Percentiles rank a stretch among this genome's conserved stretches.
Conservation (phyloP, 1,140 invertebrate species). For the Tetragnatha versicolor region DNA sequence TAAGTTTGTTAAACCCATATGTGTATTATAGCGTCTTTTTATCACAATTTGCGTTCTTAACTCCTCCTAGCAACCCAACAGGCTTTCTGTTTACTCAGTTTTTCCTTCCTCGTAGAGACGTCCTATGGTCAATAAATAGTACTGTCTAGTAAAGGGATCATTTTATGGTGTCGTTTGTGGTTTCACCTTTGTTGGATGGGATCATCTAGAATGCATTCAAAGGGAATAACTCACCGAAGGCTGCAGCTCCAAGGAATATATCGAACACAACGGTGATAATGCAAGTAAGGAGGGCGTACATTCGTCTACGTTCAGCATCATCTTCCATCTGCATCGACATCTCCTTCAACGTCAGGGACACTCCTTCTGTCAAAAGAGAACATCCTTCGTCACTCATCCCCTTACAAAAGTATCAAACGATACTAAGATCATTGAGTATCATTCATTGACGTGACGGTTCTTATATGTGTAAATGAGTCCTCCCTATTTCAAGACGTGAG, state of each 20-base stretch:
- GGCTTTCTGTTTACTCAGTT: too few relatives aligned
- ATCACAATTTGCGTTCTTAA: too few relatives aligned
- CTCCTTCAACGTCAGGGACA: constrained; percentile 41
- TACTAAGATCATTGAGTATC: neutral
- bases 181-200: too few relatives aligned
- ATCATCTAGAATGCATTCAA: too few relatives aligned
- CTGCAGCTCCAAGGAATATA: constrained; percentile 28
- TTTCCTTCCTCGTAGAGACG: too few relatives aligned
- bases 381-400: neutral
- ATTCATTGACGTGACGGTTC: too few relatives aligned
- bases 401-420: neutral
- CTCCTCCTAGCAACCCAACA: too few relatives aligned
- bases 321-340: constrained; percentile 43
- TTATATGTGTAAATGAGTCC: neutral
- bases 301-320: constrained; percentile 20
- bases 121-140: too few relatives aligned
- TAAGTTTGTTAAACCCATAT: too few relatives aligned
- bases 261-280: constrained; percentile 34
- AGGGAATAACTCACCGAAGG: constrained; percentile 25
- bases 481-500: neutral
- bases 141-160: too few relatives aligned
- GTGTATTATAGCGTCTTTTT: too few relatives aligned
- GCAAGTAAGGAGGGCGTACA: constrained; percentile 42
- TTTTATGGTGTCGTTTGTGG: too few relatives aligned
- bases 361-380: constrained; percentile 25